Conservation (phyloP, 2,113 vertebrate genomes). For the Syrmaticus mikado region DNA sequence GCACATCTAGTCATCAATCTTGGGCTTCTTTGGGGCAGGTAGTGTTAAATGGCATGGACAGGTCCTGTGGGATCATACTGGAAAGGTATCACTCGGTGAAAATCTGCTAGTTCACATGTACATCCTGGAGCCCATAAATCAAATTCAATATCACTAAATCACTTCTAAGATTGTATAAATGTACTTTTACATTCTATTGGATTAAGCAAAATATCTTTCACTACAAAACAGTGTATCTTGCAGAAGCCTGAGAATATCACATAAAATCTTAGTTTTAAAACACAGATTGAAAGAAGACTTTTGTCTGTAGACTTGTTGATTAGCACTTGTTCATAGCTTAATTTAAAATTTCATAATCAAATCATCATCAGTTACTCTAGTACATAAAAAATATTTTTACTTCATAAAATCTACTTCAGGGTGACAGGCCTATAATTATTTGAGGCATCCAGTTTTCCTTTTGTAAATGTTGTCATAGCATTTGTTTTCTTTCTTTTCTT, state of each 20-base stretch:
- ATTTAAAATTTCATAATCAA: constrained; percentile 9
- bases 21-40: not conserved
- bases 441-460: not conserved
- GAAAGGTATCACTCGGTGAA: not conserved
- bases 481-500: not conserved
- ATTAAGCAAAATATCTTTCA: not conserved
- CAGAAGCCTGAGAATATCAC: not conserved
- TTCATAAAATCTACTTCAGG: not conserved
- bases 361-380: constrained; percentile 11
- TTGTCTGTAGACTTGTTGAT: constrained; percentile 30
- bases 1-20: not conserved
- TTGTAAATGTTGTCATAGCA: constrained; percentile 28
- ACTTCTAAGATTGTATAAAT: too few relatives aligned
- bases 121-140: not conserved
- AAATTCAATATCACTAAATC: not conserved
- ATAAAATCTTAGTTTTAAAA: not conserved
- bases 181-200: not conserved
- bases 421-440: not conserved
- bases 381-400: constrained; percentile 6
- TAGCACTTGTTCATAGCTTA: not conserved
- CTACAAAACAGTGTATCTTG: not conserved
- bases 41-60: not conserved
- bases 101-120: not conserved
- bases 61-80: not conserved
- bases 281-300: not conserved